Evolutionary conservation across 2,888 invertebrate species (phyloP).

Genomic region (Sminthurinus aureus): DNA sequence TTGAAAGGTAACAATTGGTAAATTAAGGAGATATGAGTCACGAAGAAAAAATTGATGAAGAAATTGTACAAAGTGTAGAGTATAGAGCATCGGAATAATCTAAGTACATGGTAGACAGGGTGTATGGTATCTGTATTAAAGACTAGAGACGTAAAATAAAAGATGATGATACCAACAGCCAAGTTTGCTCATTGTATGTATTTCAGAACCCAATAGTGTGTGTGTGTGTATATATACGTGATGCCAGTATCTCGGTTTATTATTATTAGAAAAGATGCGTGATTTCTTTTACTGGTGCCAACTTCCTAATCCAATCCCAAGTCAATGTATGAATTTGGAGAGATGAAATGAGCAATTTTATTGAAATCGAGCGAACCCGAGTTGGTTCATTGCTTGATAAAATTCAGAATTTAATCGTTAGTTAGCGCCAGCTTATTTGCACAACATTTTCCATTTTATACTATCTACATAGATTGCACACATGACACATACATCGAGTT

Average conservation of each 20-base stretch:
- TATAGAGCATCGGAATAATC: background rate
- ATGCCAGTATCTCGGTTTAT: background rate
- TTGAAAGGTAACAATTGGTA: background rate
- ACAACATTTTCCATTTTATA: background rate
- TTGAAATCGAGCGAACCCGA: too few relatives aligned
- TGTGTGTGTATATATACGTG: background rate
- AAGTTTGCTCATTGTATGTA: background rate
- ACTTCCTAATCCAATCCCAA: background rate
- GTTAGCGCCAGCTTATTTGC: conserved; percentile 9
- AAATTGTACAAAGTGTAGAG: background rate
- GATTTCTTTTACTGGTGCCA: background rate
- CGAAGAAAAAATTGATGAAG: conserved; percentile 5
- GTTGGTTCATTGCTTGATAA: background rate
- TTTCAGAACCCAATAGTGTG: too few relatives aligned
- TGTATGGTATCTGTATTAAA: too few relatives aligned
- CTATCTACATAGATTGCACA: background rate
- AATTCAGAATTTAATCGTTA: conserved; percentile 1
- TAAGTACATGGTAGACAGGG: background rate
- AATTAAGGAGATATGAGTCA: conserved; percentile 4
- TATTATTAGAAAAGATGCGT: background rate
- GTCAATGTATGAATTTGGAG: background rate
- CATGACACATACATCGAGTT: background rate
- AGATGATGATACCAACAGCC: background rate
- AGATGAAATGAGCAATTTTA: background rate
- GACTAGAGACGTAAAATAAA: background rate